Evolutionary conservation across 2,888 invertebrate genomes (phyloP).

Genomic region (Caradrina clavipalpis): DNA sequence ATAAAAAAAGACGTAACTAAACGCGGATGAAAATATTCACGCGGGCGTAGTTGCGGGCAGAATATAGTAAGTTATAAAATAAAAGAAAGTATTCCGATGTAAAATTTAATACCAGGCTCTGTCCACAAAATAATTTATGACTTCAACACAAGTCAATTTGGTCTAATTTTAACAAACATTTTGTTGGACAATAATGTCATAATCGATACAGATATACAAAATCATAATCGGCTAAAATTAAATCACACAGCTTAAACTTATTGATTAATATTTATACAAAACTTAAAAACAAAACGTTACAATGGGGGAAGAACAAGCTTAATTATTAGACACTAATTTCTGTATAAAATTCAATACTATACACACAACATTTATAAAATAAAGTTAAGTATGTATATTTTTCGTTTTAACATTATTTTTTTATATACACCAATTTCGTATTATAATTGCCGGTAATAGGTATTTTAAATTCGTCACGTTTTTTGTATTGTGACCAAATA

Average conservation of each 20-base stretch:
- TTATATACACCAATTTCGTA: slow-evolving; percentile 62
- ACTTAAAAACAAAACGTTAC: slow-evolving; percentile 61
- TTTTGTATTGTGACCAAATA: slow-evolving; percentile 28
- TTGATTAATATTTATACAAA: slow-evolving; percentile 66
- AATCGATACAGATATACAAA: slow-evolving; percentile 67
- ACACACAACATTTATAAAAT: slow-evolving; percentile 70
- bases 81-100: slow-evolving; percentile 61
- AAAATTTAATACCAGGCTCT: slow-evolving; percentile 81
- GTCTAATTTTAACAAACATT: slow-evolving; percentile 60
- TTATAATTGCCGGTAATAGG: slow-evolving; percentile 46
- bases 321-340: slow-evolving; percentile 60
- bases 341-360: slow-evolving; percentile 85
- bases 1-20: too few species aligned
- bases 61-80: slow-evolving; percentile 44
- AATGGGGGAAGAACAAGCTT: slow-evolving; percentile 59
- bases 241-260: slow-evolving; percentile 74
- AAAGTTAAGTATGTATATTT: slow-evolving; percentile 57
- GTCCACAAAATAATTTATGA: slow-evolving; percentile 79
- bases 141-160: slow-evolving; percentile 65
- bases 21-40: too few species aligned
- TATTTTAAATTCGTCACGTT: slow-evolving; percentile 38
- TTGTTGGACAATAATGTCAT: slow-evolving; percentile 64
- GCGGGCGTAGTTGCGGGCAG: too few species aligned
- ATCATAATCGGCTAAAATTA: slow-evolving; percentile 68
- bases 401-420: slow-evolving; percentile 25